Conservation (phyloP, 2,797 vertebrate species). For the Enteromius paludinosus region DNA sequence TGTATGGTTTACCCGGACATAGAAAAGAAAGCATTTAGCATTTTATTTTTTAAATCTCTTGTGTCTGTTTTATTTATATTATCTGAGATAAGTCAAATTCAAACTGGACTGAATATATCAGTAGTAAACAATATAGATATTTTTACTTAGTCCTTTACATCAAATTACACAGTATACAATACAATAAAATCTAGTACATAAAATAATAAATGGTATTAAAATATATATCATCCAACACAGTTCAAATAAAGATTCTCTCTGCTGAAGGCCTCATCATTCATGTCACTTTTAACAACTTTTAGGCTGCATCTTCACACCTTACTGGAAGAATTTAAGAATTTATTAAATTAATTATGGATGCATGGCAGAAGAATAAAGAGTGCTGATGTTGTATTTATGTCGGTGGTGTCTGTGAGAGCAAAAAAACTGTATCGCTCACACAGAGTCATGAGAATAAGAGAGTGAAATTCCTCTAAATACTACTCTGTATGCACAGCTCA, state of each 20-base stretch:
- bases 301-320: not conserved
- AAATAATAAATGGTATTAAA: not conserved
- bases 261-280: not conserved
- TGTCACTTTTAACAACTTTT: not conserved
- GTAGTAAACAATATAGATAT: not conserved
- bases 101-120: not conserved
- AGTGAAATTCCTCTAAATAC: not conserved
- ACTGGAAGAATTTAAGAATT: not conserved
- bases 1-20: not conserved
- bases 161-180: slow-evolving; percentile 3
- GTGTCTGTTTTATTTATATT: slow-evolving; percentile 12
- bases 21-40: not conserved
- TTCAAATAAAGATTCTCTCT: not conserved
- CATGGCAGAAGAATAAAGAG: not conserved
- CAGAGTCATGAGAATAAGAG: not conserved
- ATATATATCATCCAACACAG: not conserved
- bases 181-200: not conserved
- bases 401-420: slow-evolving; percentile 8
- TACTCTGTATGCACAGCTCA: not conserved
- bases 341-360: not conserved
- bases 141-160: not conserved
- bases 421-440: not conserved
- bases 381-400: slow-evolving; percentile 9
- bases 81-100: not conserved
- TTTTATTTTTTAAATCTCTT: not conserved